Base-by-base conservation (phyloP, 1,140 invertebrate species). In the Drosophila kohkoa region DNA sequence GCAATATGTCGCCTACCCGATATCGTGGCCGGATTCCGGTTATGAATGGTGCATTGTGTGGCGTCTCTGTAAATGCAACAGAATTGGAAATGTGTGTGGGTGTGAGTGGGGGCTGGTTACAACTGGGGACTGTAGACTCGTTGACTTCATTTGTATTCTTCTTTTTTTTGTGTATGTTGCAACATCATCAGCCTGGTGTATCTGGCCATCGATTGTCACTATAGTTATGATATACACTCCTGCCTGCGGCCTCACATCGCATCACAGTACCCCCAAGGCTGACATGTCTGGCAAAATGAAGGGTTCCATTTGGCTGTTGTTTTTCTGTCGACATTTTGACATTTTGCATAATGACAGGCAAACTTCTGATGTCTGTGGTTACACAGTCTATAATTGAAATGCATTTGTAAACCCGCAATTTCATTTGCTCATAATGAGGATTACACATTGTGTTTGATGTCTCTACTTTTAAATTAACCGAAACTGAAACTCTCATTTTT, bases 21-120 rank as follows among this genome's bases (percentile, higher is more conserved):
- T 97, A 97, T 78, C 95, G 94, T 6, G 94, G 93, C 81, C 95
- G 95, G 51, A 96, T 93, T 1, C 96, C 96, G 38, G 94, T 94
- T 90, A 98, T 96, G 73, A 94, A 93, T 32, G 96, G 96, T 75
- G 94, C 94, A 62, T 94, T 92, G 79, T 94, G 93, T 7, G 96
- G 96, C 74, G 96, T 92, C 92, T 96, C 96, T 97, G 94, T 68
- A 82, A 81, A 59, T 16, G 79, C 67, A 67, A 68, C 8, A 79
- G 41, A 74, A 46, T 45, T 20, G 38, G 7, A 8, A 46, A 48
- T 20, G 45, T 46, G 16, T 20, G 45, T 46, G 16, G 11, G n/a
- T 35, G 13, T 58, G 32, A 35, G 57, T 54, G 10, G n/a, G n/a
- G 20, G 48, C 32, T 20, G 11, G 7, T 48, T 51, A 8, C 55